Evolutionary conservation across 2,797 vertebrate species (phyloP), one percentile per base, ranked within the genome.

Genomic region (Coregonus sp.): DNA sequence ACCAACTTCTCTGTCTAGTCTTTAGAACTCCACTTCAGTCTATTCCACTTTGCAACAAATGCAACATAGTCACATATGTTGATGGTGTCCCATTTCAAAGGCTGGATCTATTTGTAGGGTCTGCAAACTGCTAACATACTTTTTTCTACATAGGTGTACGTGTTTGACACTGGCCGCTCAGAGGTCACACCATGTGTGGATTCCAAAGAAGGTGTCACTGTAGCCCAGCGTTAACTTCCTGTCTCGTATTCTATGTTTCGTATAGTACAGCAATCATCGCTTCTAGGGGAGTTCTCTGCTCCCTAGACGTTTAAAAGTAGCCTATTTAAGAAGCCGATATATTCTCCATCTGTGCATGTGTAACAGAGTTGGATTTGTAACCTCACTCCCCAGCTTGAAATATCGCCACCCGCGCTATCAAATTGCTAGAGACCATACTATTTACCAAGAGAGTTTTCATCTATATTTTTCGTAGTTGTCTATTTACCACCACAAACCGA

Each of bases 61-160:
- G 40, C 25, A 73, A 75, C 81, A 33, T 80, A 31, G 67, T 59
- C 33, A 75, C 75, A 80, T 35, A 63, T 66, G 85, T 75, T 54
- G 29, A 78, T 75, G 76, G 86, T 71, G 80, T 89, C 78, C 0
- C 67, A 79, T 86, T 83, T 79, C 75, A 82, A 14, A 31, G 40
- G 81, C 77, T 25, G 47, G 1, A 72, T 82, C 82, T 90, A 89
- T 90, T 88, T 88, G 61, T 20, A 63, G 86, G 65, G 16, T 1
- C 66, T 15, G 75, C 50, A 37, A 75, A 74, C 79, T 81, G 82
- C 84, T 75, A 84, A 87, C 86, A 84, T 78, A 14, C 20, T 47
- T 72, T 77, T 5, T 76, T 79, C 52, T 50, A 33, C 12, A 68
- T 51, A 25, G 5, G 37, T 20, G 3, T 5, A 50, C 40, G 3